These are phyloP conservation scores for Prunella himalayana DNA, from an alignment of 2,113 vertebrate species.

Conservation along the genomic window DNA sequence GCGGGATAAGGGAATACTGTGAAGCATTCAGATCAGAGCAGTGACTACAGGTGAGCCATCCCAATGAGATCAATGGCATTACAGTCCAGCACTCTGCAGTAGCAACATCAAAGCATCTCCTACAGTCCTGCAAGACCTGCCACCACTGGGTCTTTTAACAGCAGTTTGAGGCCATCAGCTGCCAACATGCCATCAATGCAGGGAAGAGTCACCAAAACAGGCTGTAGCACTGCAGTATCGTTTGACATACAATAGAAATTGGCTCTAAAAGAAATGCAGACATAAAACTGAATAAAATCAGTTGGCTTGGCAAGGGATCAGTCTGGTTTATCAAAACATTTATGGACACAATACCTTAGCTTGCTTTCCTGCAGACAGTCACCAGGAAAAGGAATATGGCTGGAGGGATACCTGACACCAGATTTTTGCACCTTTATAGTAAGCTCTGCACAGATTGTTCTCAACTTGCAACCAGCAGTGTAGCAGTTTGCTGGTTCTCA, in stretches of 20 bases:
- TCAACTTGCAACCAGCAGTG: background rate
- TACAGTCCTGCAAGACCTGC: background rate
- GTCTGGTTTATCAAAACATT: background rate
- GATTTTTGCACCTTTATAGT: background rate
- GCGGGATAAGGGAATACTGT: background rate
- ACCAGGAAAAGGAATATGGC: background rate
- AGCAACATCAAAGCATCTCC: background rate
- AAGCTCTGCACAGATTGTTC: background rate
- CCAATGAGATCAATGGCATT: background rate
- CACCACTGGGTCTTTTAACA: background rate
- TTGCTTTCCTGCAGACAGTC: background rate
- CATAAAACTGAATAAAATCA: background rate
- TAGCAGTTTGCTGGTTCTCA: background rate
- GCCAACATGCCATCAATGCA: background rate
- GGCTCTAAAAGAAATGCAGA: background rate
- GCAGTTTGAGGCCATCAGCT: background rate
- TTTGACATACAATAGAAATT: background rate
- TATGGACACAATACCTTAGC: background rate
- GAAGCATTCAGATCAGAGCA: background rate
- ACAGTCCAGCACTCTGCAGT: fast-evolving
- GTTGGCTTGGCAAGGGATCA: background rate
- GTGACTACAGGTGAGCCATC: background rate
- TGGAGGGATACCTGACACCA: background rate
- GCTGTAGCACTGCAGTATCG: background rate
- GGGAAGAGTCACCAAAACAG: background rate